These are phyloP conservation scores for Harpalus rufipes DNA, from an alignment of 2,888 invertebrate species.

Conservation along the genomic window DNA sequence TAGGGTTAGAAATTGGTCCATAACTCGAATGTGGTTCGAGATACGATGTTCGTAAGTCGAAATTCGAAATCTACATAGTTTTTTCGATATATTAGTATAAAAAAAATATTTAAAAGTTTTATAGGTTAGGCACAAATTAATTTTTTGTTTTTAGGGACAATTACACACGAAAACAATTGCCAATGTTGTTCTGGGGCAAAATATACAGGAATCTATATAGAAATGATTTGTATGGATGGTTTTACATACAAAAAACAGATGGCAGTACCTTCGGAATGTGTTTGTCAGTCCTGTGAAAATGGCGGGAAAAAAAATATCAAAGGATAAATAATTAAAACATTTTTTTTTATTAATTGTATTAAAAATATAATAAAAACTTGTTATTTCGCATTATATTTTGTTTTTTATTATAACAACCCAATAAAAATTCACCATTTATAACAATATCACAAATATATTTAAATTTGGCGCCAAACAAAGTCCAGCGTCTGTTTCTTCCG, in stretches of 20 bases:
- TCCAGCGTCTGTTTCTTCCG: too few relatives aligned
- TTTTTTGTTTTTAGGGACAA: not conserved
- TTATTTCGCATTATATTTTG: too few relatives aligned
- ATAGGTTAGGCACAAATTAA: too few relatives aligned
- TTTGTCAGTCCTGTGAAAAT: not conserved
- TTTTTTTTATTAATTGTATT: not conserved
- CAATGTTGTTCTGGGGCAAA: not conserved
- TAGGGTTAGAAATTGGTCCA: too few relatives aligned
- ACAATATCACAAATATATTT: too few relatives aligned
- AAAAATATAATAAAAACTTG: too few relatives aligned
- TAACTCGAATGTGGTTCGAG: too few relatives aligned
- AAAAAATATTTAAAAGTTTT: not conserved
- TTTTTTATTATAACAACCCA: too few relatives aligned
- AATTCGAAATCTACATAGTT: too few relatives aligned
- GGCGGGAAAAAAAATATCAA: not conserved
- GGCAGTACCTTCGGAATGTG: not conserved
- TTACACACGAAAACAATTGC: not conserved
- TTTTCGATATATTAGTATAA: not conserved
- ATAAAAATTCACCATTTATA: too few relatives aligned
- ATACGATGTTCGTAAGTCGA: too few relatives aligned
- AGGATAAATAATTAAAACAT: not conserved
- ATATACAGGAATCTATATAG: not conserved
- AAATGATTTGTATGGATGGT: not conserved
- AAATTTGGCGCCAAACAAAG: too few relatives aligned
- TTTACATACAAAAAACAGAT: not conserved